Conservation (phyloP, 2,113 vertebrate species). For the Bufo bufo region DNA sequence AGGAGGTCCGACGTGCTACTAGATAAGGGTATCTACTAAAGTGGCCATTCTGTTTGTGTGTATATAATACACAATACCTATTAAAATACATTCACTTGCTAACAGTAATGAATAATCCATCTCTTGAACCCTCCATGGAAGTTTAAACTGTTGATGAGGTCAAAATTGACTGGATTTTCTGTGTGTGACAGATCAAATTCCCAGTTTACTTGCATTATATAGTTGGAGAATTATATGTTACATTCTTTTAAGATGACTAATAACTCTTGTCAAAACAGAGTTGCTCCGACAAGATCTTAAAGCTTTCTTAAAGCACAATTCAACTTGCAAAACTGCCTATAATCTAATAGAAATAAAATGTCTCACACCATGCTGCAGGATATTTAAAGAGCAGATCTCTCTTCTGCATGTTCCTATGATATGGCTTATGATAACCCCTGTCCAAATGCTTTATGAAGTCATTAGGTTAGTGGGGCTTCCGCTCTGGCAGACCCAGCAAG, state of each 20-base stretch:
- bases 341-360: neutral
- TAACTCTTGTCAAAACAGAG: neutral
- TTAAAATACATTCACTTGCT: neutral
- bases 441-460: neutral
- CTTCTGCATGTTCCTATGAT: neutral
- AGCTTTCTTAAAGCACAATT: neutral
- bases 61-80: neutral
- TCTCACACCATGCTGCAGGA: neutral
- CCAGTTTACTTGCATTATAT: neutral
- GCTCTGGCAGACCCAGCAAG: neutral
- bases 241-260: constrained; percentile 17
- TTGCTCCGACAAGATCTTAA: neutral
- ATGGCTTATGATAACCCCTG: neutral
- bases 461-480: too few relatives aligned
- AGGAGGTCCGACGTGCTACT: too few relatives aligned
- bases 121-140: neutral
- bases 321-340: neutral
- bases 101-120: neutral
- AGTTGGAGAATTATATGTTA: neutral
- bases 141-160: neutral
- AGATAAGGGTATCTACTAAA: too few relatives aligned
- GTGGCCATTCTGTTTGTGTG: too few relatives aligned
- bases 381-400: neutral
- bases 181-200: neutral
- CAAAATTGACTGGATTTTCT: neutral